These are phyloP conservation scores for Chrysolina haemoptera DNA, from an alignment of 2,888 invertebrate genomes.

Conservation along the genomic window DNA sequence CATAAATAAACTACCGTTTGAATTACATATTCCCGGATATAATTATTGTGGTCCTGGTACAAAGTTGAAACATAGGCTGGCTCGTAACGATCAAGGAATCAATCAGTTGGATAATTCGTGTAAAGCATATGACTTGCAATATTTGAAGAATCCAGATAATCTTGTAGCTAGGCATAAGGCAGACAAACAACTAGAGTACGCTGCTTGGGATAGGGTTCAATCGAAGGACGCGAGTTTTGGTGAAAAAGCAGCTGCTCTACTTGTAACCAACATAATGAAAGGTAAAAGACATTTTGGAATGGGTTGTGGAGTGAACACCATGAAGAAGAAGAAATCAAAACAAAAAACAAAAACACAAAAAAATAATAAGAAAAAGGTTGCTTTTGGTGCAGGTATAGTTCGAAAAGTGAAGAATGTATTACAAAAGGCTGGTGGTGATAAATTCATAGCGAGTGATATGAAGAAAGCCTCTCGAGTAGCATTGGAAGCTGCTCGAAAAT, in stretches of 20 bases:
- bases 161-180: neutral
- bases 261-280: neutral
- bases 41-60: neutral
- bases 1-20: slow-evolving; percentile 35
- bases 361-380: neutral
- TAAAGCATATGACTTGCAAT: neutral
- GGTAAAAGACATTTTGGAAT: neutral
- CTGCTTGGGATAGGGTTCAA: neutral
- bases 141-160: neutral
- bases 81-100: neutral
- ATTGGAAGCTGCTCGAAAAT: neutral
- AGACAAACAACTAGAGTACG: neutral
- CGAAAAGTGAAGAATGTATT: neutral
- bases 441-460: neutral
- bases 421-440: neutral
- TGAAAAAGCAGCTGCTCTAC: neutral
- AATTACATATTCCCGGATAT: slow-evolving; percentile 28
- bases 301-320: neutral
- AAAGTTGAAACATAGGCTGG: neutral
- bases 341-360: neutral
- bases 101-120: neutral
- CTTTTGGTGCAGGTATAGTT: neutral
- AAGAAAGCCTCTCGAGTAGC: neutral
- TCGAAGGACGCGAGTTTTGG: neutral
- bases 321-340: neutral